Base-by-base conservation (phyloP, 2,113 vertebrate genomes). In the Plotosus lineatus region DNA sequence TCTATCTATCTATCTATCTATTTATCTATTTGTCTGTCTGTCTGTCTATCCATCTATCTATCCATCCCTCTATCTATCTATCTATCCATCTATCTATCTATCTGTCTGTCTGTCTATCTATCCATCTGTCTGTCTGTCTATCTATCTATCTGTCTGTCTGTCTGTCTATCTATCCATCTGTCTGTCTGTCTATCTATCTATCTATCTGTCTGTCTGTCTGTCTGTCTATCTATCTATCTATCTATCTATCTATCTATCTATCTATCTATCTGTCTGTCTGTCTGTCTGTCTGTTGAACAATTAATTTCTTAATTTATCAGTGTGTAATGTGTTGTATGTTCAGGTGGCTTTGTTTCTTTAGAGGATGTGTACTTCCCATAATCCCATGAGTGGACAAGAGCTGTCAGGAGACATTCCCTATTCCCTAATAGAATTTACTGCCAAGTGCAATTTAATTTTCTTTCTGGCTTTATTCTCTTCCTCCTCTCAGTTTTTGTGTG, bases 361-460 rank as follows among this genome's bases (percentile, higher is more conserved):
- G 91, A 89, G 91, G 89, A 90, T 91, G 90, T 58, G 83, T 82
- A 88, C 87, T 84, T 76, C 89, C 92, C 91, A 95, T 94, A 96
- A 97, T 97, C 96, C 95, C 94, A 92, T 94, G 95, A 96, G 95
- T 97, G 96, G 96, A 95, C 90, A 55, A 90, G 86, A 94, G 92
- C 96, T 94, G 95, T 91, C 90, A 94, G 80, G 94, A 94, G 95
- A 93, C 92, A 88, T 94, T 93, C 90, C 91, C 94, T 95, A 91
- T 94, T 95, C 95, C 94, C 96, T 98, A 97, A 98, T 94, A 96
- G 93, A 96, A 97, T 98, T 97, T 97, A 93, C 93, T 94, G 94
- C 94, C 95, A 96, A 97, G 95, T 96, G 95, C 96, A 98, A 97
- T 97, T 97, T 96, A 95, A 97, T 98, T 97, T 97, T 94, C 95